Evolutionary conservation across 2,888 invertebrate species (phyloP).

Genomic region (Lithosia quadra): DNA sequence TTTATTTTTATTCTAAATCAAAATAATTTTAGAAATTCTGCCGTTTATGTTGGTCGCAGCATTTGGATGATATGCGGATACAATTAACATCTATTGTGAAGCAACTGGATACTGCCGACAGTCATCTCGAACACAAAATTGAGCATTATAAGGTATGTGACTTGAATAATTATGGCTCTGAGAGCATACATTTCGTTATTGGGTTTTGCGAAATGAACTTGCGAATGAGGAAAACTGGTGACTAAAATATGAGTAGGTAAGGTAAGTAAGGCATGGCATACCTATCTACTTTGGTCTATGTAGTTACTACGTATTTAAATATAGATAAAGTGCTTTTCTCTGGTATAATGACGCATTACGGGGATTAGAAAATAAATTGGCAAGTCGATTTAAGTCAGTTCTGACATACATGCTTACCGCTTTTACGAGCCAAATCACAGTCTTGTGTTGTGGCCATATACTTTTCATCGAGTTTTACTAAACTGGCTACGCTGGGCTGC

Average conservation of each 20-base stretch:
- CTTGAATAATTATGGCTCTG: slow-evolving; percentile 26
- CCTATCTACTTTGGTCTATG: background rate
- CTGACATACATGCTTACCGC: background rate
- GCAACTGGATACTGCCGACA: slow-evolving; percentile 85
- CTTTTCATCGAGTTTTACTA: background rate
- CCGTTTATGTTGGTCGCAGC: slow-evolving; percentile 87
- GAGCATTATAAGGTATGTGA: slow-evolving; percentile 84
- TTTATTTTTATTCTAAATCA: background rate
- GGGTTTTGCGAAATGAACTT: slow-evolving; percentile 24
- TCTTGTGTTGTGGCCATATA: background rate
- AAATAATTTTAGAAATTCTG: slow-evolving; percentile 85
- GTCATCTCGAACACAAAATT: slow-evolving; percentile 84
- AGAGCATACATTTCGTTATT: slow-evolving; percentile 23
- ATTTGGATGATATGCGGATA: slow-evolving; percentile 86
- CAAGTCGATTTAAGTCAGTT: background rate
- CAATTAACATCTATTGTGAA: slow-evolving; percentile 85
- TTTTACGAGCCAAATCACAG: background rate
- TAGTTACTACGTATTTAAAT: slow-evolving; percentile 3
- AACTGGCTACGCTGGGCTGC: no score
- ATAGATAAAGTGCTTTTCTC: background rate
- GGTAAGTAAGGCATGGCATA: background rate
- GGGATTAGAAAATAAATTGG: background rate
- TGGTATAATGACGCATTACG: background rate
- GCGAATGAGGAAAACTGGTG: slow-evolving; percentile 20
- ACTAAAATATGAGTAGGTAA: slow-evolving; percentile 5